Evolutionary conservation across 2,113 vertebrate genomes (phyloP).

Genomic region (Chitala chitala): DNA sequence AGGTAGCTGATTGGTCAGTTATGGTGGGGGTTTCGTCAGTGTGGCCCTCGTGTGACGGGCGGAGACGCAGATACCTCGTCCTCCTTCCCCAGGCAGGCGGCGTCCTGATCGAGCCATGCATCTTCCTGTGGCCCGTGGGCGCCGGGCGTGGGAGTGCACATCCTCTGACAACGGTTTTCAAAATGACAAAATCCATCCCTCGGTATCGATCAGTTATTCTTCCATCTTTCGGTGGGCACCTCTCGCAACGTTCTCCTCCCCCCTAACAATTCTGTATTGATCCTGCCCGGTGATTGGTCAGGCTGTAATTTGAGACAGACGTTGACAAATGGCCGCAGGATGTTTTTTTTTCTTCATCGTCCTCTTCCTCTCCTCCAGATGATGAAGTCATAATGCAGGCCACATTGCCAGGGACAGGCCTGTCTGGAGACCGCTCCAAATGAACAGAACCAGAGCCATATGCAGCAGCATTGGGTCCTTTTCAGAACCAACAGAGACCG

Average conservation of each 20-base stretch:
- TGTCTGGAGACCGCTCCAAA: too few species aligned
- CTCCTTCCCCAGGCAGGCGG: not conserved
- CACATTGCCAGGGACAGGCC: conserved; percentile 57
- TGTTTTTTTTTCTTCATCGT: conserved; percentile 60
- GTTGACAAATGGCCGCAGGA: conserved; percentile 74
- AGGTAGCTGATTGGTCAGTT: too few species aligned
- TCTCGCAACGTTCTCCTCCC: conserved; percentile 53
- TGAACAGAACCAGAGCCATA: too few species aligned
- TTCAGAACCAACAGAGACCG: conserved; percentile 51
- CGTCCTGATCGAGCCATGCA: conserved; percentile 42
- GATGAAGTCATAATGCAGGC: conserved; percentile 66
- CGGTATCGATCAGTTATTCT: conserved; percentile 66
- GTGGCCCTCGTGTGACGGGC: too few species aligned
- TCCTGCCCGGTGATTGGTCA: conserved; percentile 73
- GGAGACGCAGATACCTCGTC: not conserved
- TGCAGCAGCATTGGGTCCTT: conserved; percentile 46
- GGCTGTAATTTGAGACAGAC: conserved; percentile 72
- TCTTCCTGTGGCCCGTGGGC: conserved; percentile 32
- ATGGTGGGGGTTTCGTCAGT: too few species aligned
- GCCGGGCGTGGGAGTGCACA: conserved; percentile 49
- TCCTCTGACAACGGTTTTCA: conserved; percentile 52
- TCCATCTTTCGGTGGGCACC: conserved; percentile 58
- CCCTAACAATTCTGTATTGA: conserved; percentile 71
- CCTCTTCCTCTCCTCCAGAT: conserved; percentile 47
- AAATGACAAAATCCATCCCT: conserved; percentile 64